A percentile compares a stretch with the other conserved stretches of the same genome.
phyloP scores from a whole-genome alignment of 2,797 vertebrate genomes.

The Argyrosomus regius region DNA sequence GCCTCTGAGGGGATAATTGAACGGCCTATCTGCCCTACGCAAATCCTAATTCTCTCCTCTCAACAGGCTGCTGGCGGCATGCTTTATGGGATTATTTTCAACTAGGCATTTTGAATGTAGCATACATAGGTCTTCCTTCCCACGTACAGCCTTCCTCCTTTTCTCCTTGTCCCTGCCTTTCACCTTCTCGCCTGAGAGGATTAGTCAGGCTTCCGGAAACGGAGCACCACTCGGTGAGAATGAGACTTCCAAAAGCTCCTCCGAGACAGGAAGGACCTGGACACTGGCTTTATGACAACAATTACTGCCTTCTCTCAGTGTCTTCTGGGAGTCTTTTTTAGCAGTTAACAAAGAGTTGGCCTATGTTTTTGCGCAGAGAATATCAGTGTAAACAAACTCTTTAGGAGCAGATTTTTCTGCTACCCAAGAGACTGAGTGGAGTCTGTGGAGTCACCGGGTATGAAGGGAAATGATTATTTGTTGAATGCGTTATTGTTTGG shows the following conservation, averaged over 20 bases:
- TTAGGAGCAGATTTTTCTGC: constrained; percentile 39
- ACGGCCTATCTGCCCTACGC: constrained; percentile 63
- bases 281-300: constrained; percentile 63
- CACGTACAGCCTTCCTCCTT: constrained; percentile 54
- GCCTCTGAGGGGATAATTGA: constrained; percentile 70
- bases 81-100: constrained; percentile 84
- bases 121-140: constrained; percentile 71
- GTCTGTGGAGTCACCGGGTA: constrained; percentile 55
- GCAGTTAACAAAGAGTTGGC: constrained; percentile 53
- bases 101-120: constrained; percentile 80
- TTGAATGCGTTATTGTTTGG: constrained; percentile 69
- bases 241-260: constrained; percentile 70
- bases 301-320: constrained; percentile 56
- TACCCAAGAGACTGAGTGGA: constrained; percentile 65
- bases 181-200: constrained; percentile 83
- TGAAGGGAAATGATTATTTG: constrained; percentile 67
- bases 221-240: constrained; percentile 70
- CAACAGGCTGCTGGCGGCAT: constrained; percentile 72
- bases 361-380: constrained; percentile 40
- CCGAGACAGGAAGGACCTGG: constrained; percentile 62
- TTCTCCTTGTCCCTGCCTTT: constrained; percentile 79
- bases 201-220: constrained; percentile 83
- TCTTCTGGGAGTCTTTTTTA: constrained; percentile 39
- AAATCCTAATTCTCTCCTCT: constrained; percentile 79
- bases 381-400: constrained; percentile 67